A percentile compares a stretch with the other conserved stretches of the same genome.
Evolutionary conservation across 2,113 vertebrate species (phyloP).

Genomic region (Globicephala melas): DNA sequence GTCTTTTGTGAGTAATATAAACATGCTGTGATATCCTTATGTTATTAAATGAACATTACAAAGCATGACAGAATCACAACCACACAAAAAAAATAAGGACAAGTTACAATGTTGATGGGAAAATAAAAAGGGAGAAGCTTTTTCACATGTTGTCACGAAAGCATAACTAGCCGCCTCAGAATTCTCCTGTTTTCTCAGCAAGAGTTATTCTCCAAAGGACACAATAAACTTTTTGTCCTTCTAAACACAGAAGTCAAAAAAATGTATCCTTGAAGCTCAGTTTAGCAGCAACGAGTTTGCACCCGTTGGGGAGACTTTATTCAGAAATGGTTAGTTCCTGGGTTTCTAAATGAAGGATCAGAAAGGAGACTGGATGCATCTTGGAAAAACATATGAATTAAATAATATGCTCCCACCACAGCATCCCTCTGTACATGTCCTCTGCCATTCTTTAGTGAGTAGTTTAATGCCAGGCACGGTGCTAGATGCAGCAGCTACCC

Average conservation of each 20-base stretch:
- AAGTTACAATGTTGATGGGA: slow-evolving; percentile 62
- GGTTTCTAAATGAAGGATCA: slow-evolving; percentile 50
- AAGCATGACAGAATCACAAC: slow-evolving; percentile 61
- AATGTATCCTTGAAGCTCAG: slow-evolving; percentile 71
- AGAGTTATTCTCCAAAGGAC: slow-evolving; percentile 76
- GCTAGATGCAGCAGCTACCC: neutral
- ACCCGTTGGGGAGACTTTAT: slow-evolving; percentile 62
- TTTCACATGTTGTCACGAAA: slow-evolving; percentile 76
- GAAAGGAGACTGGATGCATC: neutral
- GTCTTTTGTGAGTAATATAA: slow-evolving; percentile 65
- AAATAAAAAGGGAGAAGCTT: slow-evolving; percentile 70
- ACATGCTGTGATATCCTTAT: slow-evolving; percentile 48
- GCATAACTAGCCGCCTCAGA: slow-evolving; percentile 72
- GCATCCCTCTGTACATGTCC: neutral
- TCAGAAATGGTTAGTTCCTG: slow-evolving; percentile 59
- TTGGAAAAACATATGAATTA: neutral
- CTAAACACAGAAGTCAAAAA: slow-evolving; percentile 66
- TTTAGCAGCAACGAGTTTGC: slow-evolving; percentile 67
- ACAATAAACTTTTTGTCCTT: slow-evolving; percentile 77
- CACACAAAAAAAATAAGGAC: slow-evolving; percentile 61
- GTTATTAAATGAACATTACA: slow-evolving; percentile 66
- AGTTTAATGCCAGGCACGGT: neutral
- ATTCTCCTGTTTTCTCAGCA: slow-evolving; percentile 68
- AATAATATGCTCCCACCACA: neutral
- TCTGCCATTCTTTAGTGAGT: neutral